A percentile compares a stretch with the other conserved stretches of the same genome.
Conservation (phyloP, 2,113 vertebrate species). For the Arenaria interpres region DNA sequence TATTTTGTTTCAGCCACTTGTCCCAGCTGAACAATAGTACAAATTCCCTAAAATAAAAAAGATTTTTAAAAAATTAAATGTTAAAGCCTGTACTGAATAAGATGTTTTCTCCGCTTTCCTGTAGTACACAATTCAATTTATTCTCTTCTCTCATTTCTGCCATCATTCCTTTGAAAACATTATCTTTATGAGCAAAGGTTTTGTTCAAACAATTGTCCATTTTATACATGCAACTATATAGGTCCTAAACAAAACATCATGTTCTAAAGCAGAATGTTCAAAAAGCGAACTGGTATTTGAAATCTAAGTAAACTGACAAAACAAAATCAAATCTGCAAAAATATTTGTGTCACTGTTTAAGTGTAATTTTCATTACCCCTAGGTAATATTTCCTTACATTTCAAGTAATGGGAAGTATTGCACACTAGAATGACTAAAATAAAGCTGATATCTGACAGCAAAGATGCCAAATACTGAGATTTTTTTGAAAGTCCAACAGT, state of each 20-base stretch:
- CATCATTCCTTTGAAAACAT: background rate
- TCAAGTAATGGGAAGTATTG: background rate
- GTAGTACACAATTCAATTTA: background rate
- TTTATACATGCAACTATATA: background rate
- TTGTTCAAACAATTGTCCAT: background rate
- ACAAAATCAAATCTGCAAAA: background rate
- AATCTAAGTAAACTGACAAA: background rate
- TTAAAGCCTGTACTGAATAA: background rate
- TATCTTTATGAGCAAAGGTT: background rate
- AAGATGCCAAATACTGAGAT: background rate
- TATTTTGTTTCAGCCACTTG: background rate
- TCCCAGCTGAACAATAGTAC: background rate
- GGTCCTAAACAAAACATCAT: background rate
- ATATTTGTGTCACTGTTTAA: background rate
- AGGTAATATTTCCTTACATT: background rate
- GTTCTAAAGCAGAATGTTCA: background rate
- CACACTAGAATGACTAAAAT: background rate
- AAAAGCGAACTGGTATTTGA: background rate
- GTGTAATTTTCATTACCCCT: background rate
- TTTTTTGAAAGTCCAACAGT: background rate
- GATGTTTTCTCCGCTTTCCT: background rate
- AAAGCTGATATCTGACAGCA: background rate
- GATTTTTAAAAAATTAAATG: background rate
- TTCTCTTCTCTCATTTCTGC: background rate
- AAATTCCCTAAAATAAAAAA: background rate